Conservation (phyloP, 53 echinoderm and acorn worm genomes). For the Patiria pectinifera region DNA sequence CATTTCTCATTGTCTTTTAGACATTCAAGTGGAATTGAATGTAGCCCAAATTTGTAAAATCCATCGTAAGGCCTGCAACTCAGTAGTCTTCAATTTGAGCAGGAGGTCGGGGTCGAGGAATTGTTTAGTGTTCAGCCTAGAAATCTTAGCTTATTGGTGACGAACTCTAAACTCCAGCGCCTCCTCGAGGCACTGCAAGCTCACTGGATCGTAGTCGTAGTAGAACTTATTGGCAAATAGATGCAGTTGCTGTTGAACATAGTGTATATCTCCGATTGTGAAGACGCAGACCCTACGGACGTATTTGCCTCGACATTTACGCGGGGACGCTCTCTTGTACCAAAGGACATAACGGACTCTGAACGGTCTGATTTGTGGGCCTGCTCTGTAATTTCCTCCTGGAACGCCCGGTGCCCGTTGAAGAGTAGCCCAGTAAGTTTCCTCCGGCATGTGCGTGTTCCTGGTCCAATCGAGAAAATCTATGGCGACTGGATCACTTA, state of each 20-base stretch:
- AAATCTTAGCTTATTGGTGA: no score
- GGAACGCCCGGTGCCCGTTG: slow-evolving; percentile 79
- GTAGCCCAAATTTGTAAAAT: no score
- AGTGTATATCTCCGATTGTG: slow-evolving; percentile 77
- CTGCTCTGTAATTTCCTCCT: slow-evolving; percentile 65
- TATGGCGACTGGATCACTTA: slow-evolving; percentile 66
- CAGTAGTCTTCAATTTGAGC: no score
- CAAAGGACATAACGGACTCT: no score
- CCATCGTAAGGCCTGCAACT: no score
- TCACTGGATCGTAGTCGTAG: slow-evolving; percentile 84
- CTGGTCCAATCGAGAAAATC: slow-evolving; percentile 86
- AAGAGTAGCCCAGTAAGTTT: slow-evolving; percentile 87
- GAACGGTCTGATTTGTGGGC: no score
- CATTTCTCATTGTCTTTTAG: no score
- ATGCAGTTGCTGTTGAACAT: slow-evolving; percentile 70
- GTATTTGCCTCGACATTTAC: slow-evolving; percentile 76
- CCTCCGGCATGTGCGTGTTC: slow-evolving; percentile 88
- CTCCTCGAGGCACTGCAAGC: slow-evolving; percentile 93
- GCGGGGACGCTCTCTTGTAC: no score
- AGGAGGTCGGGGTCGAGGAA: no score
- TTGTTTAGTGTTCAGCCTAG: no score
- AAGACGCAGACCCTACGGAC: slow-evolving; percentile 84
- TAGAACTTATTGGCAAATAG: slow-evolving; percentile 92
- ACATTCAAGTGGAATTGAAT: no score
- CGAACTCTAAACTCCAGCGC: slow-evolving; percentile 32